phyloP scores from a whole-genome alignment of 1,140 invertebrate species.

The Oncopodura yosiiana region DNA sequence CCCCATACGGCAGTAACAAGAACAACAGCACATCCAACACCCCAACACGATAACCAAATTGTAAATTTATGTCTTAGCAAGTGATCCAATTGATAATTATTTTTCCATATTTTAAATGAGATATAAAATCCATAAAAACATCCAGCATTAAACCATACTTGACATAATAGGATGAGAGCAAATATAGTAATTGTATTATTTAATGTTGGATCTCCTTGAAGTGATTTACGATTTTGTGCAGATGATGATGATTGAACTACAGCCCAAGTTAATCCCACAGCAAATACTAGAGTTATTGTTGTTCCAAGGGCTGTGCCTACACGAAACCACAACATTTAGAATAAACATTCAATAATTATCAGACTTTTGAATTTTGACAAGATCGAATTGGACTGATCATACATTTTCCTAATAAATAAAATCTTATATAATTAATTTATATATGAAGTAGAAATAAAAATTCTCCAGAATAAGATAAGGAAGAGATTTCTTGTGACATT shows the following conservation, averaged over 20 bases:
- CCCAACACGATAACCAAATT: not conserved
- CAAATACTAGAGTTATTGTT: not conserved
- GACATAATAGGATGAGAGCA: conserved; percentile 14
- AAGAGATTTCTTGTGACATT: too few species aligned
- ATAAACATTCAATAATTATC: too few species aligned
- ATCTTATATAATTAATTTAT: too few species aligned
- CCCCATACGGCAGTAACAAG: not conserved
- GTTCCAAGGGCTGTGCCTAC: not conserved
- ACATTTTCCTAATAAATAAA: too few species aligned
- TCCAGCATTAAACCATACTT: not conserved
- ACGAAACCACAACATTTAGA: conserved; percentile 32
- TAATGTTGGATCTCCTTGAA: conserved; percentile 16
- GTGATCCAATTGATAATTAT: conserved; percentile 33
- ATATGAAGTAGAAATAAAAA: too few species aligned
- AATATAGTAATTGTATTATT: conserved; percentile 21
- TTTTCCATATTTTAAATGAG: conserved; percentile 25
- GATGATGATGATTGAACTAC: not conserved
- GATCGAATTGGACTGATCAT: too few species aligned
- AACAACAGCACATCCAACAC: not conserved
- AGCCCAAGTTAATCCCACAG: not conserved
- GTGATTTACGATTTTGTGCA: not conserved
- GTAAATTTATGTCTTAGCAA: conserved; percentile 16
- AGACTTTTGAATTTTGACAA: too few species aligned
- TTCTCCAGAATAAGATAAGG: too few species aligned
- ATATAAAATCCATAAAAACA: conserved; percentile 18